These are phyloP conservation scores for Thaleichthys pacificus DNA, from an alignment of 2,797 vertebrate species.

Conservation along the genomic window DNA sequence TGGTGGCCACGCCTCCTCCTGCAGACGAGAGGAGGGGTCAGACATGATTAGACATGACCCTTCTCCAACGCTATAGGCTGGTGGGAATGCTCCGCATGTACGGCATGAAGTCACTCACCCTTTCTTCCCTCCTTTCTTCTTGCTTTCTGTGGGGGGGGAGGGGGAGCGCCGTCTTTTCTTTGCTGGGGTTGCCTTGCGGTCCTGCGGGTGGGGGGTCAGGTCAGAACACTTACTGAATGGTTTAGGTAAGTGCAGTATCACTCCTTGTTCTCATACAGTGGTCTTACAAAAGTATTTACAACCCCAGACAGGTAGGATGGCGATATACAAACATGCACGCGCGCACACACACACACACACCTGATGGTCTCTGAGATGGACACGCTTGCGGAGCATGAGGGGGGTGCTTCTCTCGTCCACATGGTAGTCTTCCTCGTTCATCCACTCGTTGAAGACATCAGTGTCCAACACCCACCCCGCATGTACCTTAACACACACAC, in stretches of 20 bases:
- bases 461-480: constrained; percentile 92
- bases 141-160: constrained; percentile 86
- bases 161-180: constrained; percentile 92
- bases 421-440: constrained; percentile 98
- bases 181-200: constrained; percentile 79
- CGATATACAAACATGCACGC: constrained; percentile 36
- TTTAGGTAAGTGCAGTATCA: too few species aligned
- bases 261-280: neutral
- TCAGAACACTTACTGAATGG: constrained; percentile 41
- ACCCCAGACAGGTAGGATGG: neutral
- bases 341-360: constrained; percentile 57
- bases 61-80: neutral
- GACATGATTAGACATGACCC: neutral
- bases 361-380: constrained; percentile 69
- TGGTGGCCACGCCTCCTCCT: constrained; percentile 82
- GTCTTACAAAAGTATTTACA: neutral
- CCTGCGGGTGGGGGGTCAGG: constrained; percentile 66
- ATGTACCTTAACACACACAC: constrained; percentile 77
- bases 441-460: constrained; percentile 94
- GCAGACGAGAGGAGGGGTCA: constrained; percentile 33
- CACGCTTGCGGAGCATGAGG: constrained; percentile 65
- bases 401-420: constrained; percentile 87
- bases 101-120: constrained; percentile 69
- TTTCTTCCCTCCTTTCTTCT: constrained; percentile 93
- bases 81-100: neutral